Percentiles rank a stretch among this genome's conserved stretches.
Evolutionary conservation across 2,113 vertebrate species (phyloP).

Genomic region (Protobothrops flavoviridis): DNA sequence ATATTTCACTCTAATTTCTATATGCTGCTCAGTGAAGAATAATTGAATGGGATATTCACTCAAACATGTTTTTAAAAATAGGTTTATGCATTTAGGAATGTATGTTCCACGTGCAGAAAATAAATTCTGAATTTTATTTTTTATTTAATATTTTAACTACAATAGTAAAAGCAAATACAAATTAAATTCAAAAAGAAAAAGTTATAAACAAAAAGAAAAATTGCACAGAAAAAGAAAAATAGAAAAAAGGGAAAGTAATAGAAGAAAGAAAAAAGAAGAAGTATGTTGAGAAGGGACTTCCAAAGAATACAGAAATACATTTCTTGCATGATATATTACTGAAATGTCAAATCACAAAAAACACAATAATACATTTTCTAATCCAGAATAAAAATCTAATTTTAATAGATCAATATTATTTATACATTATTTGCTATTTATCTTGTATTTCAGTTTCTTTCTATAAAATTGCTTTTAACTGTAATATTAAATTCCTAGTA

Average conservation of each 20-base stretch:
- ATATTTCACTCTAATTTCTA: constrained; percentile 4
- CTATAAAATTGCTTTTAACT: not conserved
- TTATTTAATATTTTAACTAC: not conserved
- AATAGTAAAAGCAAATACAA: not conserved
- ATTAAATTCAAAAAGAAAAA: not conserved
- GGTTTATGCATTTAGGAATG: constrained; percentile 25
- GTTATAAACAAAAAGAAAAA: not conserved
- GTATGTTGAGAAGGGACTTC: not conserved
- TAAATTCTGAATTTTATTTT: not conserved
- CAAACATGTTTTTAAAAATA: constrained; percentile 11
- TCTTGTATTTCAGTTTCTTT: not conserved
- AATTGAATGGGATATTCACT: constrained; percentile 22
- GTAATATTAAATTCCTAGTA: not conserved
- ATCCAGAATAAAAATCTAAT: not conserved
- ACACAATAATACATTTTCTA: not conserved
- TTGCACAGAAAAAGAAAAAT: not conserved
- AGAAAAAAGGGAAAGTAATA: not conserved
- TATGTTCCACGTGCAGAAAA: not conserved
- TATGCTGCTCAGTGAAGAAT: not conserved
- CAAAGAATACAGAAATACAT: not conserved
- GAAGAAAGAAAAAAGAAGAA: not conserved
- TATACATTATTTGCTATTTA: not conserved
- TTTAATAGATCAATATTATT: not conserved
- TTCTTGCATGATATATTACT: not conserved
- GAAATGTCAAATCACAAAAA: not conserved